Evolutionary conservation across 2,797 vertebrate genomes (phyloP), one percentile per base, ranked within the genome.

Genomic region (Atherinosoma microstoma): DNA sequence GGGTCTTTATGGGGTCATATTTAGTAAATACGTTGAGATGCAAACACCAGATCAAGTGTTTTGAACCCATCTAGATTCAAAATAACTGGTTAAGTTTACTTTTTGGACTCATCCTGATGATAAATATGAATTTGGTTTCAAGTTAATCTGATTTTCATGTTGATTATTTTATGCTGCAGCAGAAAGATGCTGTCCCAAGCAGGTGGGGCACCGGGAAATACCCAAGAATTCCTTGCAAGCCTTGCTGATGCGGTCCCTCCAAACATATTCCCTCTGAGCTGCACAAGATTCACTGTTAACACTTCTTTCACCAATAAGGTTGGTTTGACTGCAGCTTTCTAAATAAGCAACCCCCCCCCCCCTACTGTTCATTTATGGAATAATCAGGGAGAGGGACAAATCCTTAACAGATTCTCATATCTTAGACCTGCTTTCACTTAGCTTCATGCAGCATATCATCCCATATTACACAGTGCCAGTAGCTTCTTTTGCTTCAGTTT

Each of bases 301-400:
- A 49, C 71, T 64, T 74, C 58, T 10, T 66, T 13, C 47, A 22
- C 34, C 6, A 1, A 11, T 22, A 22, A 38, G 2, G 40, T 16
- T 45, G 60, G 49, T 78, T 71, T 73, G 74, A 24, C 27, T 64
- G 36, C 51, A n/a, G 35, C 34, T 70, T 42, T 47, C 30, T 35
- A 63, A 49, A 45, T 68, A 60, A 86, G 75, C 67, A 27, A 47
- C 86, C 58, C 85, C 89, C 35, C 86, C 58, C 85, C 89, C 35
- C 35, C 6, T 90, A 79, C 84, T 88, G 88, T 86, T 78, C 40
- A 16, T 70, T 74, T 65, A 29, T 16, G 78, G 72, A 87, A 84
- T 5, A 13, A 45, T 27, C 35, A 36, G 35, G 2, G 11, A 38
- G 8, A 38, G 40, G 40, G 40, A 16, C 40, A 42, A 42, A 42